These are phyloP conservation scores for Myrmophylax atrothorax DNA, from an alignment of 2,113 vertebrate species.

Conservation along the genomic window DNA sequence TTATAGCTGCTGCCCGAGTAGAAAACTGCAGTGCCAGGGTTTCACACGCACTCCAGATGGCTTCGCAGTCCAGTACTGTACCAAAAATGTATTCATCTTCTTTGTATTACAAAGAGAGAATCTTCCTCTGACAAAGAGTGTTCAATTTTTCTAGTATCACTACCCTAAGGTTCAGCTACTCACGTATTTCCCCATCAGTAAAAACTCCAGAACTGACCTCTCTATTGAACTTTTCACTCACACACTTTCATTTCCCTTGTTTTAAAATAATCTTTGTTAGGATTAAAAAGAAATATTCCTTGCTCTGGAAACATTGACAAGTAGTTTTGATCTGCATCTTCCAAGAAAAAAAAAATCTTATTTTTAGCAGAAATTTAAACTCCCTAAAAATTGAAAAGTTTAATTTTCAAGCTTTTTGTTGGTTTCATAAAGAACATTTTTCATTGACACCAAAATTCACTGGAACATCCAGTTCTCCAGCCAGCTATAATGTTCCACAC, in stretches of 20 bases:
- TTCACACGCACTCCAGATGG: not conserved
- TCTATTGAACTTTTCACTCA: not conserved
- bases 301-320: not conserved
- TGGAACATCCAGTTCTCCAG: not conserved
- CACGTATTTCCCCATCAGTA: not conserved
- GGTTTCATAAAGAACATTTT: not conserved
- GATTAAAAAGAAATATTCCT: not conserved
- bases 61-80: not conserved
- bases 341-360: not conserved
- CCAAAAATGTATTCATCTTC: not conserved
- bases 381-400: not conserved
- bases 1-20: not conserved
- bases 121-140: not conserved
- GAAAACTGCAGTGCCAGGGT: not conserved
- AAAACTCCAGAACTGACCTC: not conserved
- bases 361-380: not conserved
- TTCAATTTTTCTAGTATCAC: not conserved
- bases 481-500: not conserved
- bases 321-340: not conserved
- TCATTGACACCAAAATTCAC: not conserved
- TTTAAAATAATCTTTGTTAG: not conserved
- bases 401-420: not conserved
- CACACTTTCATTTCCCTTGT: not conserved
- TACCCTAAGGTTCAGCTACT: not conserved
- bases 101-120: not conserved